Evolutionary conservation across 2,113 vertebrate species (phyloP).

Genomic region (Protobothrops flavoviridis): DNA sequence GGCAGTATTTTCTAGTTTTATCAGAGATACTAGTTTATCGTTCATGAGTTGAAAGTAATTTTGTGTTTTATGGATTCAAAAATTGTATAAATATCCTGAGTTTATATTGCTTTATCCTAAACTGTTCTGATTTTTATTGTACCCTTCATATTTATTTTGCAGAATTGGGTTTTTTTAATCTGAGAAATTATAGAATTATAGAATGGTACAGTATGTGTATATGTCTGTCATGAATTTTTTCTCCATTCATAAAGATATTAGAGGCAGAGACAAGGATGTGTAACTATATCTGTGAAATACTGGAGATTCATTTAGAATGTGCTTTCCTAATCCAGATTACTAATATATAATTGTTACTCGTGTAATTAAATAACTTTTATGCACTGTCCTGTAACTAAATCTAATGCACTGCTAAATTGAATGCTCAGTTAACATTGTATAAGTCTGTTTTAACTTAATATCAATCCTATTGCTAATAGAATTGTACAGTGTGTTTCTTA

Average conservation of each 20-base stretch:
- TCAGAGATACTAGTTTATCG: background rate
- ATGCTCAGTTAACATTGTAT: constrained; percentile 26
- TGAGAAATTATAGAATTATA: background rate
- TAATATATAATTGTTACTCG: background rate
- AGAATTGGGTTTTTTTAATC: background rate
- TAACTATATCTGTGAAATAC: background rate
- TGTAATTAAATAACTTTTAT: constrained; percentile 21
- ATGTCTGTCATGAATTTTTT: too few species aligned
- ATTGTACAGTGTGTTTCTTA: constrained; percentile 31
- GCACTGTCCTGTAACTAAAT: constrained; percentile 11
- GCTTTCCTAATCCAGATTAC: background rate
- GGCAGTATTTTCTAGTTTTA: background rate
- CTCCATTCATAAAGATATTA: background rate
- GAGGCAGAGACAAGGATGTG: background rate
- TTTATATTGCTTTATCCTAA: background rate
- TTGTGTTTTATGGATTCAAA: background rate
- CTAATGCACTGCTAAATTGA: background rate
- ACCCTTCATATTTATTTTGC: background rate
- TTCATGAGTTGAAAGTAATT: background rate
- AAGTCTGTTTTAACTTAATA: constrained; percentile 18
- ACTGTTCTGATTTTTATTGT: background rate
- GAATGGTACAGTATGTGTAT: background rate
- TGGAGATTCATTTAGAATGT: background rate
- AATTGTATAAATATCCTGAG: background rate
- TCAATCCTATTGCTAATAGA: constrained; percentile 17